Base-by-base conservation (phyloP, 2,113 vertebrate species). In the Rhynchomys soricoides region DNA sequence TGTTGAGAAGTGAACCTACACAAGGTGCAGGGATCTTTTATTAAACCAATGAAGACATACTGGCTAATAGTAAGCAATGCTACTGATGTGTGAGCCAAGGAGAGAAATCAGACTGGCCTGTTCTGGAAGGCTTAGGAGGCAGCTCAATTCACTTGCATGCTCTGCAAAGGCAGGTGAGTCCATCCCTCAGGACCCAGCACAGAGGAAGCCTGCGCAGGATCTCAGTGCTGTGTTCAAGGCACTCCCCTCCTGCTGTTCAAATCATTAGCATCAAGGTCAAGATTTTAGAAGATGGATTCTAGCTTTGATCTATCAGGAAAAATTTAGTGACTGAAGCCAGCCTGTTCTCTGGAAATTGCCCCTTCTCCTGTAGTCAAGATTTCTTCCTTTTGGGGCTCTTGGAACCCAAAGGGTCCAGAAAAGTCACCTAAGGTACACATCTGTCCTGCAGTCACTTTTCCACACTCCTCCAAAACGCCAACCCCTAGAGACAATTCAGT, bases 1-100 rank as follows among this genome's bases (percentile, higher is more conserved):
- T 96, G 71, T 90, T 90, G 85, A 92, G 55, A 95, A 90, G 21
- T 77, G 29, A 68, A 40, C 34, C 50, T 45, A 24, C 17, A 40
- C 59, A 40, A 71, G 9, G 10, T n/a, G 64, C 24, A 22, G 19
- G 71, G 50, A 71, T n/a, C 90, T 50, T 16, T 34, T 79, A 40
- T 29, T 4, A 19, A 43, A 70, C 26, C 31, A 45, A 57, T 0
- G 48, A 59, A 62, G 87, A 62, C 34, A 34, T 1, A 34, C 22
- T 50, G 89, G 77, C 45, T 68, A 55, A 59, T 1, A 78, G 78
- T 66, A 95, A 96, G 50, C 50, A 22, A 48, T 5, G 34, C 52
- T 71, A 21, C 68, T 50, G 82, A 73, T 66, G 71, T 24, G n/a
- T 71, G 92, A 45, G 9, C 7, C 78, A 16, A 12, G 24, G 45